These are phyloP conservation scores for Lacerta viridis DNA, from an alignment of 2,797 vertebrate species.

Conservation along the genomic window DNA sequence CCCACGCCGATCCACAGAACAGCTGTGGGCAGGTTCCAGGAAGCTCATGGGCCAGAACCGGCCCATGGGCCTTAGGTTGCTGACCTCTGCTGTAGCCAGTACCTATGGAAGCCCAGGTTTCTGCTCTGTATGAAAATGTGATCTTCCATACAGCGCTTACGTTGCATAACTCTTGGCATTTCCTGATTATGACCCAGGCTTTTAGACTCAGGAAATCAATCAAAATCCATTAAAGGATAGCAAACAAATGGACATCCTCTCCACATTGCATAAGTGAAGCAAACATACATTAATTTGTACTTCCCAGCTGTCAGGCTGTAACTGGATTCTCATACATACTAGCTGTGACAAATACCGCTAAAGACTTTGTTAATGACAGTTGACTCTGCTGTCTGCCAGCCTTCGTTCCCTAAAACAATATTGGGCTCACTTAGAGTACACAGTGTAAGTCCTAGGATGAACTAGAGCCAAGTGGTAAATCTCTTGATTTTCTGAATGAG, in stretches of 20 bases:
- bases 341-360: constrained; percentile 21
- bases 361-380: constrained; percentile 24
- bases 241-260: constrained; percentile 31
- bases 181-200: neutral
- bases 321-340: neutral
- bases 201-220: neutral
- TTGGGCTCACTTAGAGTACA: neutral
- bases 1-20: no score
- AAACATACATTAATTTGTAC: neutral
- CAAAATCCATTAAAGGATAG: constrained; percentile 28
- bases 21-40: no score
- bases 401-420: neutral
- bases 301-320: neutral
- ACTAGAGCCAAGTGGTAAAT: neutral
- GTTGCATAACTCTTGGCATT: neutral
- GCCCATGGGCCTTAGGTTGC: no score
- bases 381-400: neutral
- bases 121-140: neutral
- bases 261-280: neutral
- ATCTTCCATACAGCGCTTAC: neutral
- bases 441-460: neutral
- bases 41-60: no score
- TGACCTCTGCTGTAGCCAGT: neutral
- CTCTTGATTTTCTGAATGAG: neutral
- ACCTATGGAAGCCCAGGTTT: neutral